Evolutionary conservation across 2,113 vertebrate genomes (phyloP).

Genomic region (Percina caprodes): DNA sequence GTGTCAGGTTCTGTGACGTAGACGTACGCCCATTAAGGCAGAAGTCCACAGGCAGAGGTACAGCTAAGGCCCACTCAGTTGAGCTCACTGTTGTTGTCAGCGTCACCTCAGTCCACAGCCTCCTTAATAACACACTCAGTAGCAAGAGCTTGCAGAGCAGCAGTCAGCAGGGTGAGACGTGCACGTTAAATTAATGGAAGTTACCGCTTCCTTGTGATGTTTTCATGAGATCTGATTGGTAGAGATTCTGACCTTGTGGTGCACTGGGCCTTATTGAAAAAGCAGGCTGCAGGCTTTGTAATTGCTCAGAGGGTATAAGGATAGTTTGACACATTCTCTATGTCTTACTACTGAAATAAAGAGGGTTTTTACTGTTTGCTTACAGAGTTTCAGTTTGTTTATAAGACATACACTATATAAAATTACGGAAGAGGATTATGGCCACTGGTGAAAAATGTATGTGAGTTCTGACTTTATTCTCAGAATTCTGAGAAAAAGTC

Average conservation of each 20-base stretch:
- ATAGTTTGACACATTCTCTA: slow-evolving; percentile 3
- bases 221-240: slow-evolving; percentile 57
- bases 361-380: background rate
- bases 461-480: no score
- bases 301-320: background rate
- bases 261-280: slow-evolving; percentile 38
- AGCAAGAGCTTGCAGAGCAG: slow-evolving; percentile 17
- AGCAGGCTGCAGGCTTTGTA: slow-evolving; percentile 28
- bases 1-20: slow-evolving; percentile 53
- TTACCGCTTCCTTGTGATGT: slow-evolving; percentile 55
- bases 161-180: slow-evolving; percentile 48
- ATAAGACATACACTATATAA: background rate
- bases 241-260: slow-evolving; percentile 45
- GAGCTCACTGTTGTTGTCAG: slow-evolving; percentile 60
- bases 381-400: background rate
- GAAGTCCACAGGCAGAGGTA: slow-evolving; percentile 9
- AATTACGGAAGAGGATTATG: no score
- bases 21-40: slow-evolving; percentile 62
- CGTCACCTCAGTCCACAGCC: slow-evolving; percentile 59
- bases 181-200: slow-evolving; percentile 45
- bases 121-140: slow-evolving; percentile 57
- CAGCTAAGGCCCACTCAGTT: slow-evolving; percentile 39
- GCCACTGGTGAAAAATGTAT: no score
- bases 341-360: slow-evolving; percentile 6
- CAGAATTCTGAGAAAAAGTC: no score